phyloP scores from a whole-genome alignment of 2,113 vertebrate species.

The Apteryx mantelli region DNA sequence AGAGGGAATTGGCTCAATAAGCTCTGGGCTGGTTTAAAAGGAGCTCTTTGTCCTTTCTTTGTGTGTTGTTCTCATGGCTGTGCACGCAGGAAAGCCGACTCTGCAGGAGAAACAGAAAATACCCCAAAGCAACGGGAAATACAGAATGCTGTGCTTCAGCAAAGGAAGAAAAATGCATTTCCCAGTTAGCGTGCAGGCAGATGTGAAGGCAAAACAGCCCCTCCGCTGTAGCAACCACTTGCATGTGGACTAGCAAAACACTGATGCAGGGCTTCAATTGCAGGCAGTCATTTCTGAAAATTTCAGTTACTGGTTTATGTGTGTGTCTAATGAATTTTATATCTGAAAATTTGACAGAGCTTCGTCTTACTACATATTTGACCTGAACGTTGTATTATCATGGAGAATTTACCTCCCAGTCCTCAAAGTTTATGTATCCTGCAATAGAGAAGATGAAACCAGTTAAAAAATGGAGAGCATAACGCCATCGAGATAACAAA shows the following conservation, averaged over 20 bases:
- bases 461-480: background rate
- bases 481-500: background rate
- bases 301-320: background rate
- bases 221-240: background rate
- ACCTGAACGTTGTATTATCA: background rate
- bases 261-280: background rate
- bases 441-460: fast-evolving
- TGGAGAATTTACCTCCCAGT: background rate
- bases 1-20: background rate
- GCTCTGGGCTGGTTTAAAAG: background rate
- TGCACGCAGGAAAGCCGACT: fast-evolving
- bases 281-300: background rate
- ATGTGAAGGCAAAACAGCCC: too few relatives aligned
- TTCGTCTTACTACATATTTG: background rate
- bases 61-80: fast-evolving
- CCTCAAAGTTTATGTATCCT: background rate
- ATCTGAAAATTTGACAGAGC: background rate
- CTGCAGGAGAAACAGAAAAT: background rate
- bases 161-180: background rate
- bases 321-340: background rate
- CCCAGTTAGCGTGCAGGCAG: too few relatives aligned
- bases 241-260: background rate
- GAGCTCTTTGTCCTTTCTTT: too few relatives aligned
- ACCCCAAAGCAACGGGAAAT: background rate
- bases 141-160: background rate